Base-by-base conservation (phyloP, 2,797 vertebrate genomes). In the Peromyscus aztecus region DNA sequence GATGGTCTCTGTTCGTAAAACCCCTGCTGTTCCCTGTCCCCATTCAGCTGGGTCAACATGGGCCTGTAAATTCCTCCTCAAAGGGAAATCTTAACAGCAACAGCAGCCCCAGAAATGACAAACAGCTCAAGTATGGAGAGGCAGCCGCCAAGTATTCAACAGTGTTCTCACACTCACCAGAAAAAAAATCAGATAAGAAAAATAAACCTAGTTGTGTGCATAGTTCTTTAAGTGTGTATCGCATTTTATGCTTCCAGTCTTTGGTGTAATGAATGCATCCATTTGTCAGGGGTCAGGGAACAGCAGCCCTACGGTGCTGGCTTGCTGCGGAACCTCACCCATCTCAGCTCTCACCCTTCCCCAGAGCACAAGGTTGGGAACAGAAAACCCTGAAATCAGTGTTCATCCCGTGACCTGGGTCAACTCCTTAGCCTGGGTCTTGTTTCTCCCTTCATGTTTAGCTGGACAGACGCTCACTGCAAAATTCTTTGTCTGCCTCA, bases 51-150 rank as follows among this genome's bases (percentile, higher is more conserved):
- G 97, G 94, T 97, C 97, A 98, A 96, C 98, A 97, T 95, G 98
- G 97, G 98, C 96, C 97, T 98, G 97, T 89, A 97, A 98, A 97
- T 92, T 83, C 95, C 97, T 98, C 98, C 97, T 98, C 57, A 90
- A 97, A 95, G 98, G 97, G 97, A 97, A 86, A 92, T 96, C 98
- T 98, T 94, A 96, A 88, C 96, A 97, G 97, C 81, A 81, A 80
- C 98, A 90, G 97, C 97, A 96, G 98, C 98, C 97, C 84, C 97
- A 97, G 73, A 98, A 93, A 98, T 97, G 98, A 98, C 98, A 98
- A 95, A 98, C 97, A 97, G 94, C 96, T 97, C 97, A 97, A 97
- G 91, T 94, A 97, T 77, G 96, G 96, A 81, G 85, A 87, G 93
- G 37, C 95, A 61, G 95, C 97, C 97, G 98, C 98, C 98, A 98